Evolutionary conservation across 2,797 vertebrate species (phyloP), one percentile per base, ranked within the genome.

Genomic region (Schizopygopsis pylzovi): DNA sequence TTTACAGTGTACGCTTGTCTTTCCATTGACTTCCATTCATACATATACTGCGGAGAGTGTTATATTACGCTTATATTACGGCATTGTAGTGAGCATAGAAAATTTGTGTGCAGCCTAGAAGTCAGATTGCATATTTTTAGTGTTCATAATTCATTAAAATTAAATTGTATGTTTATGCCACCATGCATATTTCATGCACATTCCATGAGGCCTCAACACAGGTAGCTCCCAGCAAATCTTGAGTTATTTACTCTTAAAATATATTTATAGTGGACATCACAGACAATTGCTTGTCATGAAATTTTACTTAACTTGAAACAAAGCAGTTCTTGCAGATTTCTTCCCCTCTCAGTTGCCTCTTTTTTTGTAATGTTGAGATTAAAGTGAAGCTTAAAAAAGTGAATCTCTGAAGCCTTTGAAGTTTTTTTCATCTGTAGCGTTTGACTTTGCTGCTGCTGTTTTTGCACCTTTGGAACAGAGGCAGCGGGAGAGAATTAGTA

Each of bases 311-410:
- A 47, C 81, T 63, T 63, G 12, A 75, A 75, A 45, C 25, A 47
- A 37, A 39, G 56, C 43, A 61, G 54, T 47, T 47, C 6, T 8
- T 45, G 6, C 39, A 45, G 68, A 59, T 59, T 82, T 15, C n/a
- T 12, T 54, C 79, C 67, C 37, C 67, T 82, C 67, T 67, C 37
- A 82, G 18, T 77, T 72, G 72, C 13, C 61, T 83, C 56, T 82
- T 82, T 59, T 73, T 76, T 79, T 79, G 87, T 0, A 3, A 45
- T 65, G n/a, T 52, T 4, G 81, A 86, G 90, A 91, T 92, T 86
- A 91, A 94, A 92, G 85, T 85, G 76, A 90, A 89, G 76, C 28
- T 75, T 81, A 91, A 82, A 37, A 89, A 91, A 56, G 82, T 52
- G 15, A 45, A 82, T 43, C 67, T 68, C 45, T 78, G 45, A 78